Conservation (phyloP, 2,797 vertebrate genomes). For the Toxotes lorentzi region DNA sequence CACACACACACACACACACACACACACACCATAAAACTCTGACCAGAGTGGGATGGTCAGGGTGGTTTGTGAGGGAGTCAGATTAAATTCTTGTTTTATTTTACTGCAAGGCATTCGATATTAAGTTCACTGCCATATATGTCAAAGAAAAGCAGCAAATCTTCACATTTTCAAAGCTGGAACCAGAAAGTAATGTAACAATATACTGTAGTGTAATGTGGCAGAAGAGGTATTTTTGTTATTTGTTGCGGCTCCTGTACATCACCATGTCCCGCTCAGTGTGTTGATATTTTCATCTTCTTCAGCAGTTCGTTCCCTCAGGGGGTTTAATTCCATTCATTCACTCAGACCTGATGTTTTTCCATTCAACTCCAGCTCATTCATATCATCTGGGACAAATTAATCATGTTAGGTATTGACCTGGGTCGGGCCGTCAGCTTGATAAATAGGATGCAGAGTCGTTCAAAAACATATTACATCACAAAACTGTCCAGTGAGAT, state of each 20-base stretch:
- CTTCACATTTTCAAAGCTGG: background rate
- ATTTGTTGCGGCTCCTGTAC: conserved; percentile 7
- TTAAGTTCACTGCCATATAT: background rate
- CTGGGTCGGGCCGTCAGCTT: conserved; percentile 33
- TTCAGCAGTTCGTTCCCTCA: conserved; percentile 6
- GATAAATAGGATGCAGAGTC: conserved; percentile 49
- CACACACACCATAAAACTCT: conserved; percentile 25
- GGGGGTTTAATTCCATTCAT: conserved; percentile 34
- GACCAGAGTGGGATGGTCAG: conserved; percentile 23
- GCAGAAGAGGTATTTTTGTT: background rate
- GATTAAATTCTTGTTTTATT: conserved; percentile 33
- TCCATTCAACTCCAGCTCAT: conserved; percentile 29
- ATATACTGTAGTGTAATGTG: background rate
- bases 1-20: conserved; percentile 12
- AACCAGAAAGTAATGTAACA: background rate
- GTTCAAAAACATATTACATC: conserved; percentile 54
- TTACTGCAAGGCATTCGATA: background rate
- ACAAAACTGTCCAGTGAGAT: conserved; percentile 36
- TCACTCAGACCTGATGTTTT: conserved; percentile 29
- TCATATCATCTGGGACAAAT: conserved; percentile 45
- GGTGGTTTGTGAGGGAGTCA: conserved; percentile 28
- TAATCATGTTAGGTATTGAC: conserved; percentile 57
- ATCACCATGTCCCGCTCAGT: conserved; percentile 7
- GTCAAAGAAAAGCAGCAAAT: background rate
- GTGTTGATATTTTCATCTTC: conserved; percentile 30